A percentile compares a stretch with the other conserved stretches of the same genome.
Conservation (phyloP, 1,140 invertebrate species). For the Nixonia krombeini region DNA sequence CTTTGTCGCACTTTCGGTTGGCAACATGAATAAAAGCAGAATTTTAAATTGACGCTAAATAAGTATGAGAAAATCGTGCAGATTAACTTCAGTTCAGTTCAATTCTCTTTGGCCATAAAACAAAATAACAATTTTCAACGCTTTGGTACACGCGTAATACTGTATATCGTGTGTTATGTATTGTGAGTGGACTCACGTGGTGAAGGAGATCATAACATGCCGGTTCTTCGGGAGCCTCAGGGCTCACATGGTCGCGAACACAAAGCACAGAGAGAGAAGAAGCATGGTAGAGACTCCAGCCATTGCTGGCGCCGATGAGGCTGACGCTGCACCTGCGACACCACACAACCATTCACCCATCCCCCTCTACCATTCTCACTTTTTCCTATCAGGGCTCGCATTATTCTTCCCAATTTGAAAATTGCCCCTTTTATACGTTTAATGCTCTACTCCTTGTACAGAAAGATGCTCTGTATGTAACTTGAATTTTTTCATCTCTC, state of each 20-base stretch:
- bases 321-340: conserved; percentile 71
- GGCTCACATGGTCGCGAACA: conserved; percentile 72
- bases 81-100: no score
- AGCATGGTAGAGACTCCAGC: conserved; percentile 70
- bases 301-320: conserved; percentile 66
- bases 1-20: no score
- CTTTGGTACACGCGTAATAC: no score
- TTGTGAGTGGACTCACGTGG: conserved; percentile 71
- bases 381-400: conserved; percentile 19
- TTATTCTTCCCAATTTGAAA: conserved; percentile 6
- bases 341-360: conserved; percentile 67
- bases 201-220: conserved; percentile 70
- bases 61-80: no score
- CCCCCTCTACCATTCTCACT: conserved; percentile 55
- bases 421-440: conserved; percentile 1
- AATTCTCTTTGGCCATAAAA: no score
- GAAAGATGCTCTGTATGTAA: no score
- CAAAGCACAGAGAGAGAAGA: conserved; percentile 74
- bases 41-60: no score
- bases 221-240: conserved; percentile 67
- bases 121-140: background rate
- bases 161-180: conserved; percentile 47
- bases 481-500: no score
- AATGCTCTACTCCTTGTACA: background rate
- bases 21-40: no score